Percentiles rank a stretch among this genome's conserved stretches.
Conservation (phyloP, 2,797 vertebrate species). For the Echeneis naucrates region DNA sequence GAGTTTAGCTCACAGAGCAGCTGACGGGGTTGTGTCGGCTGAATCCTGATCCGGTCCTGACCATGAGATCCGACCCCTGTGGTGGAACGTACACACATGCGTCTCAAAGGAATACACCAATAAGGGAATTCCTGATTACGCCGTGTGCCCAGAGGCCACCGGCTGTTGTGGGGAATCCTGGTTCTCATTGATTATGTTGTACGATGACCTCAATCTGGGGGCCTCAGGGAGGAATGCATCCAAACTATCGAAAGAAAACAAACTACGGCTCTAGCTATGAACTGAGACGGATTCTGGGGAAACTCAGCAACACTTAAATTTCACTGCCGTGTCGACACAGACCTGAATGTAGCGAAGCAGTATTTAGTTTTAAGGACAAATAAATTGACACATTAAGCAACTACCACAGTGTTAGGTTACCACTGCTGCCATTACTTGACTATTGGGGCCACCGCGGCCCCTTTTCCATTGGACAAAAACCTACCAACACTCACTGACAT, state of each 20-base stretch:
- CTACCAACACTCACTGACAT: no score
- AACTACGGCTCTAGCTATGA: constrained; percentile 48
- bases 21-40: not conserved
- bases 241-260: constrained; percentile 71
- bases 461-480: no score
- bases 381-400: no score
- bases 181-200: constrained; percentile 49
- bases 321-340: constrained; percentile 60
- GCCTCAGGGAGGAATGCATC: no score
- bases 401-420: no score
- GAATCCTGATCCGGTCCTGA: not conserved
- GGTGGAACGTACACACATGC: constrained; percentile 6
- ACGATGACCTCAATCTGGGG: constrained; percentile 51
- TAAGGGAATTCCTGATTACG: constrained; percentile 28
- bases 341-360: constrained; percentile 37
- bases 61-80: constrained; percentile 27
- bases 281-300: constrained; percentile 75
- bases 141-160: not conserved
- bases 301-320: constrained; percentile 50
- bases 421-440: no score
- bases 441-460: no score
- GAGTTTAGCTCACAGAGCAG: not conserved
- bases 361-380: no score
- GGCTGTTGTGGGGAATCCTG: constrained; percentile 12
- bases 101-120: constrained; percentile 17